Evolutionary conservation across 2,888 invertebrate genomes (phyloP).

Genomic region (Leptogaster cylindrica): DNA sequence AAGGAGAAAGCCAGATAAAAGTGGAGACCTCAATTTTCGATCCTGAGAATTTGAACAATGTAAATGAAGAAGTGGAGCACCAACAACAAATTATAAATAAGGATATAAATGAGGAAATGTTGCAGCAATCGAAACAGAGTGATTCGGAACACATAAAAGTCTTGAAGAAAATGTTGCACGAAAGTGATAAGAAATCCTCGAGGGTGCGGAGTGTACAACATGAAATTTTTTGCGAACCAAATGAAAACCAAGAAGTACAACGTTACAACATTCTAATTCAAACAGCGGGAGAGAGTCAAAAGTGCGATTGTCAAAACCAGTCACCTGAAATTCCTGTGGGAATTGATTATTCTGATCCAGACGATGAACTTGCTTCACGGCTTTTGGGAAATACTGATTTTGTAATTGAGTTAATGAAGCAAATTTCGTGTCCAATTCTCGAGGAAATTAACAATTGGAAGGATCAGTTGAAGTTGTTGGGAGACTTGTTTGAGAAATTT

Average conservation of each 20-base stretch:
- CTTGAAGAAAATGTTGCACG: too few species aligned
- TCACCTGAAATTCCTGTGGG: conserved; percentile 5
- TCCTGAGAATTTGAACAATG: too few species aligned
- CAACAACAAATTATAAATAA: too few species aligned
- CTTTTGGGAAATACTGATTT: conserved; percentile 54
- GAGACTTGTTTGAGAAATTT: conserved; percentile 51
- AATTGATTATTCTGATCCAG: conserved; percentile 50
- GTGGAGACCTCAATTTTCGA: too few species aligned
- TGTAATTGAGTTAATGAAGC: conserved; percentile 55
- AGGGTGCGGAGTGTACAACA: conserved; percentile 1
- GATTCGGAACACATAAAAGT: too few species aligned
- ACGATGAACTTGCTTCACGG: conserved; percentile 55
- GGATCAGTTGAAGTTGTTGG: conserved; percentile 50
- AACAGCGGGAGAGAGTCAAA: neutral
- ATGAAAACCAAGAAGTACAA: neutral
- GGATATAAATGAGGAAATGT: too few species aligned
- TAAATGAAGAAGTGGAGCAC: too few species aligned
- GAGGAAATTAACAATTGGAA: conserved; percentile 48
- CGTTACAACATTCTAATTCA: neutral
- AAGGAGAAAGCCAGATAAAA: too few species aligned
- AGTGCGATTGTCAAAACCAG: neutral
- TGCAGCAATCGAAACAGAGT: too few species aligned
- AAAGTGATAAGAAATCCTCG: too few species aligned
- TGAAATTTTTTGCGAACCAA: neutral
- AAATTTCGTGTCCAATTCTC: conserved; percentile 54